Evolutionary conservation across 2,888 invertebrate species (phyloP), one percentile per base, ranked within the genome.

Genomic region (Lycophotia porphyrea): DNA sequence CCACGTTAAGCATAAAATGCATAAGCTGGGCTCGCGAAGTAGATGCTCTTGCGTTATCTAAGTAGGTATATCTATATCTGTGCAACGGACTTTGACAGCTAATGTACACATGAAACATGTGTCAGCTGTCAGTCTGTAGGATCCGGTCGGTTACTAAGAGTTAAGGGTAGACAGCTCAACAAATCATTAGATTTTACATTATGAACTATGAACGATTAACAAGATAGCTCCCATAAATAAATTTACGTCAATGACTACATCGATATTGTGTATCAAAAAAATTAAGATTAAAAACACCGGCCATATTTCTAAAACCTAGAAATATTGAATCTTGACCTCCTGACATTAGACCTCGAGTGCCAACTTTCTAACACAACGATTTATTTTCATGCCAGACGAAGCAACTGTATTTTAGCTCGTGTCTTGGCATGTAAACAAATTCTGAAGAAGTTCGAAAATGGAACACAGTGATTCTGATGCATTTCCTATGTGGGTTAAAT

Each of bases 321-420:
- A 81, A 81, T 61, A 81, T 65, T 73, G 60, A 72, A 78, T 84
- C 80, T 85, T 86, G 86, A 86, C 86, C 86, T 73, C 69, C 64
- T 83, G 81, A 85, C 86, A 76, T 78, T 78, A 82, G 70, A 84
- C 36, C 64, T 58, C 58, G 64, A 82, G 72, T 68, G 66, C 63
- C 44, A 79, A 84, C 86, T 86, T 86, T 86, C 86, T 80, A 86
- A 71, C 36, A 49, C 55, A 71, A 39, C 31, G 21, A 55, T 55
- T 75, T 81, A 66, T 75, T 64, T 65, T 52, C 49, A 55, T 36
- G 18, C 24, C 42, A 69, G 63, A 64, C 47, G 52, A 55, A 63
- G 7, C 61, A 78, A 75, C 75, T 79, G 65, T 72, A 63, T 42
- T 64, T 63, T 34, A 64, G 39, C 44, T 42, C 52, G 44, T 47